phyloP scores from a whole-genome alignment of 2,113 vertebrate genomes.

The Pampusana beccarii region DNA sequence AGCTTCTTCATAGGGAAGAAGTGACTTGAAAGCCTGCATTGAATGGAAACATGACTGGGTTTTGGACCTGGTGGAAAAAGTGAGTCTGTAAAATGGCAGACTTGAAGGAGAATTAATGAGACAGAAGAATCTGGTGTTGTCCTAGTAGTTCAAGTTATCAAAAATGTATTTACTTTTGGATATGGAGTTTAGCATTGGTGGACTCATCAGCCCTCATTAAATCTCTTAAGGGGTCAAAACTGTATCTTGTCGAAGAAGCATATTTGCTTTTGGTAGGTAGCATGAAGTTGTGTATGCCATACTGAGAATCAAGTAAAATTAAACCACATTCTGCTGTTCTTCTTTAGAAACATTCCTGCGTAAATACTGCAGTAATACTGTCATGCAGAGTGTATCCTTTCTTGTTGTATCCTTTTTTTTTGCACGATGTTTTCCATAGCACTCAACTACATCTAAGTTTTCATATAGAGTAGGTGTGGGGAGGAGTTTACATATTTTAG shows the following conservation, averaged over 20 bases:
- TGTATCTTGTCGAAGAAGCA: background rate
- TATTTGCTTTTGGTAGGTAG: constrained; percentile 44
- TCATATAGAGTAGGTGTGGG: constrained; percentile 35
- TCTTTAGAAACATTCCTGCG: constrained; percentile 84
- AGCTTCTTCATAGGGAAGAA: background rate
- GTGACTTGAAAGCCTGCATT: background rate
- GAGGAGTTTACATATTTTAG: constrained; percentile 16
- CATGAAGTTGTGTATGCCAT: constrained; percentile 57
- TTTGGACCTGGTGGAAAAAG: constrained; percentile 6
- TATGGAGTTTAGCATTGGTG: background rate
- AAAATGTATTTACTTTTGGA: constrained; percentile 9
- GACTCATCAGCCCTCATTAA: background rate
- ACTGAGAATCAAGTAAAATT: constrained; percentile 71
- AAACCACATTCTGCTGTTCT: constrained; percentile 83
- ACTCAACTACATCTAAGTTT: background rate
- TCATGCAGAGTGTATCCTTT: constrained; percentile 87
- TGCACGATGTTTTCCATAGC: constrained; percentile 57
- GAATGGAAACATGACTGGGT: background rate
- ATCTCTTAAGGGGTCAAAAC: background rate
- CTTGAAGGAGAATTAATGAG: background rate
- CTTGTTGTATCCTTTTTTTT: constrained; percentile 85
- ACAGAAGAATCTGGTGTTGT: background rate
- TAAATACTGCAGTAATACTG: constrained; percentile 82
- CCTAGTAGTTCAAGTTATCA: background rate
- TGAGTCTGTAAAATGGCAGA: background rate